Conservation (phyloP, 2,113 vertebrate species). For the Taxidea taxus region DNA sequence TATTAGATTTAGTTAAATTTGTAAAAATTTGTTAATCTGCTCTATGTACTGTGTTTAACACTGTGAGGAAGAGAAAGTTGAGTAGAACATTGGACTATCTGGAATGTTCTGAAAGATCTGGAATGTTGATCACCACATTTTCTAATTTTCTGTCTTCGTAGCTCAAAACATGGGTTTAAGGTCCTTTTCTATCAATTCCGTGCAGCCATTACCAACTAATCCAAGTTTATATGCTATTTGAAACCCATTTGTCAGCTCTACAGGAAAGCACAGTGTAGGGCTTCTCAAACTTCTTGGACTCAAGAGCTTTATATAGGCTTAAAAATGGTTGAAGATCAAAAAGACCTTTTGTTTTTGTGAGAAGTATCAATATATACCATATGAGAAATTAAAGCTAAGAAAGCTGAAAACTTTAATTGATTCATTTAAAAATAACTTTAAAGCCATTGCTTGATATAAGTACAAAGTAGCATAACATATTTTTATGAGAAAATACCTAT, state of each 20-base stretch:
- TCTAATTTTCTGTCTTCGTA: not conserved
- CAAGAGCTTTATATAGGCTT: not conserved
- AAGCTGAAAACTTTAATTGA: not conserved
- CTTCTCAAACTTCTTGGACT: not conserved
- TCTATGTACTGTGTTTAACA: not conserved
- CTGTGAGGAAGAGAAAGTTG: not conserved
- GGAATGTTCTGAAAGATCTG: not conserved
- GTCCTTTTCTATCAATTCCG: not conserved
- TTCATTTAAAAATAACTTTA: not conserved
- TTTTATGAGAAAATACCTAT: not conserved
- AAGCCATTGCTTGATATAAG: not conserved
- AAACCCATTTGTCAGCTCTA: not conserved
- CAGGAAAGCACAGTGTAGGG: not conserved
- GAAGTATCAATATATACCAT: not conserved
- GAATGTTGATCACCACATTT: not conserved
- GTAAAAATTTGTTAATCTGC: not conserved
- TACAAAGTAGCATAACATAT: not conserved
- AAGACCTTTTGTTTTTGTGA: not conserved
- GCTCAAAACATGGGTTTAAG: not conserved
- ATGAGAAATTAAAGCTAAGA: not conserved
- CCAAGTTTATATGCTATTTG: not conserved
- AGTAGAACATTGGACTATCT: not conserved
- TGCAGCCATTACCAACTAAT: not conserved
- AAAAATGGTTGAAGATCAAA: not conserved
- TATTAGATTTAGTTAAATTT: constrained; percentile 12